These are phyloP conservation scores for Podarcis muralis DNA, from an alignment of 2,113 vertebrate species.

Conservation along the genomic window DNA sequence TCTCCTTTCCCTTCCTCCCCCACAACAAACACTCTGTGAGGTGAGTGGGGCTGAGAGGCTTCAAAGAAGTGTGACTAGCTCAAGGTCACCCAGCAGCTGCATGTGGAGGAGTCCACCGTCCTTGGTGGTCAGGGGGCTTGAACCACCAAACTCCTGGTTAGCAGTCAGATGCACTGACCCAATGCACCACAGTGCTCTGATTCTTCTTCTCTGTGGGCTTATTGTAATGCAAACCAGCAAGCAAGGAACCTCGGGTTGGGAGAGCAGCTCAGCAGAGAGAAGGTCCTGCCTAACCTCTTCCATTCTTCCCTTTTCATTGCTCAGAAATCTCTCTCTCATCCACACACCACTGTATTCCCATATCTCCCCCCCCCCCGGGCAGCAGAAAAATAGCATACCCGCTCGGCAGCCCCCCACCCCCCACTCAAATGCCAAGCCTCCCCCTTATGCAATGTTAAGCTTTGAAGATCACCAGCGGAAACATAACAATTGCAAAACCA, in stretches of 20 bases:
- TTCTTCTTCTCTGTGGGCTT: background rate
- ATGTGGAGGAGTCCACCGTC: no score
- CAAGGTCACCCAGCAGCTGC: no score
- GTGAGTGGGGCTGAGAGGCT: no score
- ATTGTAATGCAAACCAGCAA: background rate
- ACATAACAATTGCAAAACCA: background rate
- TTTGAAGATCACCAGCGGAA: background rate
- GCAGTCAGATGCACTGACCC: no score
- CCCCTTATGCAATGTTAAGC: background rate
- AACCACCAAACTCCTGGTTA: no score
- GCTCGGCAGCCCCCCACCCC: no score
- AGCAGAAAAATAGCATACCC: background rate
- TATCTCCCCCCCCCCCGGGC: rapidly evolving
- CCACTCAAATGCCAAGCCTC: background rate
- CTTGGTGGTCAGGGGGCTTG: no score
- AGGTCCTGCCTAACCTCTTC: background rate
- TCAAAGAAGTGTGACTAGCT: no score
- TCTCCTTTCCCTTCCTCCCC: no score
- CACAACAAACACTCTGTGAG: no score
- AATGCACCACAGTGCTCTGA: background rate
- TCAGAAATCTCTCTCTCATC: background rate
- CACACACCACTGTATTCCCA: background rate
- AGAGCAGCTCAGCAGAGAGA: background rate
- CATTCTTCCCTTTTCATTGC: background rate
- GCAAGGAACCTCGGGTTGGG: no score